Evolutionary conservation across 2,888 invertebrate genomes (phyloP).

Genomic region (Dyspetes luteomarginatus): DNA sequence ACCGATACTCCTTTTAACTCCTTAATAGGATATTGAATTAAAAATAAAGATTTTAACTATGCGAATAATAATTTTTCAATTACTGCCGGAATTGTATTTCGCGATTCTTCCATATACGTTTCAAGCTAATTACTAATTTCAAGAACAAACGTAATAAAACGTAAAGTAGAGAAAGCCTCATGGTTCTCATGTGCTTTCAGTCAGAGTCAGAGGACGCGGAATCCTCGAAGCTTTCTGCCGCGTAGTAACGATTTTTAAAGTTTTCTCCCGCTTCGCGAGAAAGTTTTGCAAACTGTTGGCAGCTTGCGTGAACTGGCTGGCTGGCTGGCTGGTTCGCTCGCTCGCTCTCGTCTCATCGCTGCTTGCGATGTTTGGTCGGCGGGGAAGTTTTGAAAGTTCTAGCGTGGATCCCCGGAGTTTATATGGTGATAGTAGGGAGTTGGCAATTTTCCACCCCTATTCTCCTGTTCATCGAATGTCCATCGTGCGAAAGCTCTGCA

Average conservation of each 20-base stretch:
- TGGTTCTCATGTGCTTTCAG: not conserved
- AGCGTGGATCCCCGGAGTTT: constrained; percentile 68
- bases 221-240: constrained; percentile 64
- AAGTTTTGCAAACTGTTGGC: constrained; percentile 65
- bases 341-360: constrained; percentile 69
- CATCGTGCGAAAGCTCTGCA: not conserved
- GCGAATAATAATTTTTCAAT: not conserved
- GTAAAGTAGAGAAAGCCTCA: not conserved
- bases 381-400: constrained; percentile 79
- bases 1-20: no score
- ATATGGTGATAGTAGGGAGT: constrained; percentile 58
- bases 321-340: constrained; percentile 30
- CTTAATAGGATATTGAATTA: no score
- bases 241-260: constrained; percentile 81
- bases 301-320: constrained; percentile 59
- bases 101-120: not conserved
- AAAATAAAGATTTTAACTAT: no score
- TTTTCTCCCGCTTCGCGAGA: constrained; percentile 71
- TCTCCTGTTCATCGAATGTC: not conserved
- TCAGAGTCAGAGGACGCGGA: constrained; percentile 1
- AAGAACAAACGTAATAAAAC: not conserved
- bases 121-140: not conserved
- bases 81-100: not conserved
- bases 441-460: constrained; percentile 22
- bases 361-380: constrained; percentile 63